phyloP scores from a whole-genome alignment of 2,888 invertebrate genomes.

The Hymenopus coronatus region DNA sequence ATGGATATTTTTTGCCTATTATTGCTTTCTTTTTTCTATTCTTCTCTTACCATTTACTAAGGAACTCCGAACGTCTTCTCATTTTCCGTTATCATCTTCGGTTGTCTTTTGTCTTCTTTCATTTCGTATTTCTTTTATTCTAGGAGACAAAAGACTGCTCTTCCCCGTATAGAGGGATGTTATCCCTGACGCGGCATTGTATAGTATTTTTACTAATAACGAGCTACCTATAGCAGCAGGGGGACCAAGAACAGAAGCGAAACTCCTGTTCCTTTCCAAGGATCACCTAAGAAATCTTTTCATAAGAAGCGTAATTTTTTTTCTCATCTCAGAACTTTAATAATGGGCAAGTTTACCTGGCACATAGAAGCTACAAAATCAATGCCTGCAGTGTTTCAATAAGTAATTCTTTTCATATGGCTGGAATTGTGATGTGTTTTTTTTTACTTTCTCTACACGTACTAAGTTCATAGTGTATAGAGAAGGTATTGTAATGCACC shows the following conservation, averaged over 20 bases:
- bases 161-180: not conserved
- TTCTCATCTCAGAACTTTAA: not conserved
- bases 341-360: not conserved
- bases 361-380: not conserved
- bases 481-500: no score
- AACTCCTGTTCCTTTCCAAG: not conserved
- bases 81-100: slow-evolving; percentile 10
- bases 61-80: not conserved
- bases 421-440: no score
- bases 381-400: not conserved
- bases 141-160: not conserved
- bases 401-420: not conserved
- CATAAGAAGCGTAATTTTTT: not conserved
- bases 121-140: slow-evolving; percentile 6
- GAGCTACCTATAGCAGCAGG: not conserved
- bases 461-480: no score
- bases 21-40: not conserved
- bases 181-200: not conserved
- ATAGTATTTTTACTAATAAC: not conserved
- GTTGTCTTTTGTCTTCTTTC: slow-evolving; percentile 1
- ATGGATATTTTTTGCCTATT: not conserved
- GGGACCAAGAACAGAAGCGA: not conserved
- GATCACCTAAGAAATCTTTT: not conserved
- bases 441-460: no score
- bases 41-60: not conserved